Percentiles rank a stretch among this genome's conserved stretches.
These are phyloP conservation scores for Hydraecia micacea DNA, from an alignment of 2,888 invertebrate genomes.

Conservation along the genomic window DNA sequence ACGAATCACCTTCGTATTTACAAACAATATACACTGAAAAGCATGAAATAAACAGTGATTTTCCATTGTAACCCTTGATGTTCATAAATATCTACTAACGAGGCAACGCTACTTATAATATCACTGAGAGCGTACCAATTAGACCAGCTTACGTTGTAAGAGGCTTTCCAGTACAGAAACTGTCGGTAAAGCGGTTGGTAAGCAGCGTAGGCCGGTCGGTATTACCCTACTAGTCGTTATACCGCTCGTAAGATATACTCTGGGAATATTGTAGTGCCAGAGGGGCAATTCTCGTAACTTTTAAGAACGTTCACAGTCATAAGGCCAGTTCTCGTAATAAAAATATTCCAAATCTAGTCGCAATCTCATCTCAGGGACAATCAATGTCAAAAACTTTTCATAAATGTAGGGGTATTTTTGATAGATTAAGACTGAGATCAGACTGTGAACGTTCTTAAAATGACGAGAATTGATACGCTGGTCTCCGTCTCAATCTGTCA, in stretches of 20 bases:
- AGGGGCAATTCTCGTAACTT: background rate
- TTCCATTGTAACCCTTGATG: conserved; percentile 14
- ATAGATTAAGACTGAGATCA: too few species aligned
- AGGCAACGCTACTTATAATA: conserved; percentile 51
- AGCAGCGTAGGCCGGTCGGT: conserved; percentile 25
- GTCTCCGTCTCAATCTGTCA: too few species aligned
- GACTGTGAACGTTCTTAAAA: too few species aligned
- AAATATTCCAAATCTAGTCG: background rate
- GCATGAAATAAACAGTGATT: background rate
- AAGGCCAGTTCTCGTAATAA: too few species aligned
- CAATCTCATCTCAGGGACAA: too few species aligned
- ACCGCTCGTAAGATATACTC: conserved; percentile 3
- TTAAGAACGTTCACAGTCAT: background rate
- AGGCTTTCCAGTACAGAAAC: conserved; percentile 60
- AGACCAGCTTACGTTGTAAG: conserved; percentile 66
- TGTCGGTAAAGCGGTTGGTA: conserved; percentile 40
- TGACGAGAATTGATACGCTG: too few species aligned
- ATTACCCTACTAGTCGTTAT: conserved; percentile 37
- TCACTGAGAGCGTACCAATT: conserved; percentile 64
- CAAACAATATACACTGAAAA: too few species aligned
- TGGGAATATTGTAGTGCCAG: background rate
- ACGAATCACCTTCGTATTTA: background rate
- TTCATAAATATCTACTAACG: conserved; percentile 52
- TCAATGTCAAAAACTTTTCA: too few species aligned
- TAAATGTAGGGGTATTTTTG: too few species aligned